Evolutionary conservation across 1,140 invertebrate species (phyloP).

Genomic region (Lasaia peninsularis): DNA sequence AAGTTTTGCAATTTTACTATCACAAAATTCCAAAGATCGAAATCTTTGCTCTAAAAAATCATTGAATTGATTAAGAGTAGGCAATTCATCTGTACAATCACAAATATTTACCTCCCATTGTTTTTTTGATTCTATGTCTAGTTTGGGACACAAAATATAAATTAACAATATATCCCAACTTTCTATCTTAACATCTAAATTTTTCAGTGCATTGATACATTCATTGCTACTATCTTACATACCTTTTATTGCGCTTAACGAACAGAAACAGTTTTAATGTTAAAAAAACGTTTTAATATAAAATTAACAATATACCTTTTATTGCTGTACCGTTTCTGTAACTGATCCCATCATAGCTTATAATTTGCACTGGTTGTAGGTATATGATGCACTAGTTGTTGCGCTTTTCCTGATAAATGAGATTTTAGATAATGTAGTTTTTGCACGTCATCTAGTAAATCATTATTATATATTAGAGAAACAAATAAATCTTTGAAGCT

Average conservation of each 20-base stretch:
- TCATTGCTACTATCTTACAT: constrained; percentile 25
- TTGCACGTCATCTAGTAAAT: background rate
- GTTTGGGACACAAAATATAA: constrained; percentile 20
- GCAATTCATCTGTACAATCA: background rate
- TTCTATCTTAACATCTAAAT: constrained; percentile 21
- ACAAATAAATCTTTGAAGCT: constrained; percentile 31
- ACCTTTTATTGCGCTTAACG: constrained; percentile 21
- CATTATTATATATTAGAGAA: constrained; percentile 25
- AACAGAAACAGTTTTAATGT: constrained; percentile 22
- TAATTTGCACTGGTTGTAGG: constrained; percentile 31
- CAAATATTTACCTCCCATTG: constrained; percentile 20
- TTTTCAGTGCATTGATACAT: constrained; percentile 23
- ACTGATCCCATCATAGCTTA: constrained; percentile 24
- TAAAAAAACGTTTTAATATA: constrained; percentile 28
- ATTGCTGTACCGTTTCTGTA: constrained; percentile 33
- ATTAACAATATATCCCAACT: constrained; percentile 28
- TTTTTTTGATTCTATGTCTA: constrained; percentile 18
- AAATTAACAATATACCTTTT: constrained; percentile 26
- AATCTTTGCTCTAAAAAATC: constrained; percentile 10
- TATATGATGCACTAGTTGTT: constrained; percentile 31
- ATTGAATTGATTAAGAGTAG: background rate
- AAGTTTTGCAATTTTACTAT: background rate
- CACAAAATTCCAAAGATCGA: constrained; percentile 7
- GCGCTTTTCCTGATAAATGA: constrained; percentile 28
- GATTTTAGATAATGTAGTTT: constrained; percentile 22